Evolutionary conservation across 30 jellyfish, hydroid and myxozoan species (phyloP).

Genomic region (Cassiopea xamachana): DNA sequence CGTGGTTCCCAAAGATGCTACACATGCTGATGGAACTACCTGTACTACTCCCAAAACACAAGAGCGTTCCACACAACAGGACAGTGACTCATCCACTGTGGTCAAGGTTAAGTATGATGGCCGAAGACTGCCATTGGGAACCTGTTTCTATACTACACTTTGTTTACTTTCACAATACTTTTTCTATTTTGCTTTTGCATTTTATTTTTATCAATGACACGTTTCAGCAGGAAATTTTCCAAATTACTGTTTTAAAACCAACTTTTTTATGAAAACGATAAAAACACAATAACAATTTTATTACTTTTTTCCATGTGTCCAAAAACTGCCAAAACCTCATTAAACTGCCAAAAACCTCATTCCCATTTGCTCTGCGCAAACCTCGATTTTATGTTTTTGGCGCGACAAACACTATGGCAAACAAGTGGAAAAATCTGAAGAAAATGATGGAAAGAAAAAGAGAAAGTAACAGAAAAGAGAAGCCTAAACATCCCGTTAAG

Average conservation of each 20-base stretch:
- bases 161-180: neutral
- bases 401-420: neutral
- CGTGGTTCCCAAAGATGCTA: too few relatives aligned
- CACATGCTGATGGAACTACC: too few relatives aligned
- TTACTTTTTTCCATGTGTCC: neutral
- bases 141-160: neutral
- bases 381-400: neutral
- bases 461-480: too few relatives aligned
- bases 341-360: neutral
- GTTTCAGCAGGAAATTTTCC: neutral
- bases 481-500: too few relatives aligned
- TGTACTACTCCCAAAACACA: too few relatives aligned
- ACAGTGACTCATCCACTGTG: too few relatives aligned
- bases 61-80: too few relatives aligned
- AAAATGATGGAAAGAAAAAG: too few relatives aligned
- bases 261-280: neutral
- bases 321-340: conserved; percentile 1
- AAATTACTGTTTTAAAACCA: neutral
- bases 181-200: neutral
- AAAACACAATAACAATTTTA: neutral
- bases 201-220: neutral
- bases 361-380: neutral
- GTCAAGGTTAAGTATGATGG: too few relatives aligned
- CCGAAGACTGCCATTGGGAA: conserved; percentile 6
- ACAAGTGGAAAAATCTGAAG: too few relatives aligned